Conservation (phyloP, 1,140 invertebrate species). For the Zeugodacus cucurbitae region DNA sequence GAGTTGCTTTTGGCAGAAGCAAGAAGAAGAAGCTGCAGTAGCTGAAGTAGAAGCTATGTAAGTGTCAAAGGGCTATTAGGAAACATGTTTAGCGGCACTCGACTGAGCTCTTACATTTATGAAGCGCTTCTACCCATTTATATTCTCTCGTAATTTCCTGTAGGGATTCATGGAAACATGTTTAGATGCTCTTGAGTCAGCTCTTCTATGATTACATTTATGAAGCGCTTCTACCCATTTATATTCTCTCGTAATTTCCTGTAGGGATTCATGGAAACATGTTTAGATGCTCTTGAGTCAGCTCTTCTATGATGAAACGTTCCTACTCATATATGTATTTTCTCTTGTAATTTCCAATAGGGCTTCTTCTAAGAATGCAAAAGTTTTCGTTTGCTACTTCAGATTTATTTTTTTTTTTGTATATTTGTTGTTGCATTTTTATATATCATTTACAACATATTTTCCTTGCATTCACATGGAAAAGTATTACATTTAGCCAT, state of each 20-base stretch:
- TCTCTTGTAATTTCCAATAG: not conserved
- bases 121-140: no score
- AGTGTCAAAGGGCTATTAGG: not conserved
- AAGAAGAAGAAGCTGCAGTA: not conserved
- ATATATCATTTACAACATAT: not conserved
- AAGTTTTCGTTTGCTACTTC: not conserved
- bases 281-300: not conserved
- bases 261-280: no score
- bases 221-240: no score
- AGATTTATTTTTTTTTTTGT: not conserved
- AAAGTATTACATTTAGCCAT: not conserved
- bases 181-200: not conserved
- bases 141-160: no score
- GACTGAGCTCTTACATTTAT: no score
- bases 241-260: no score
- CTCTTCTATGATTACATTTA: no score
- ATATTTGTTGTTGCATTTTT: not conserved
- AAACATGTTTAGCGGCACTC: not conserved
- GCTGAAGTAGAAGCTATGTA: not conserved
- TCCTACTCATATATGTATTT: not conserved
- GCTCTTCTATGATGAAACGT: not conserved
- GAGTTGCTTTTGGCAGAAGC: not conserved
- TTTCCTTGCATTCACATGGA: not conserved
- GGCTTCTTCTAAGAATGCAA: not conserved
- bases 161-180: no score